These are phyloP conservation scores for Coregonus clupeaformis DNA, from an alignment of 2,113 vertebrate genomes.

Conservation along the genomic window DNA sequence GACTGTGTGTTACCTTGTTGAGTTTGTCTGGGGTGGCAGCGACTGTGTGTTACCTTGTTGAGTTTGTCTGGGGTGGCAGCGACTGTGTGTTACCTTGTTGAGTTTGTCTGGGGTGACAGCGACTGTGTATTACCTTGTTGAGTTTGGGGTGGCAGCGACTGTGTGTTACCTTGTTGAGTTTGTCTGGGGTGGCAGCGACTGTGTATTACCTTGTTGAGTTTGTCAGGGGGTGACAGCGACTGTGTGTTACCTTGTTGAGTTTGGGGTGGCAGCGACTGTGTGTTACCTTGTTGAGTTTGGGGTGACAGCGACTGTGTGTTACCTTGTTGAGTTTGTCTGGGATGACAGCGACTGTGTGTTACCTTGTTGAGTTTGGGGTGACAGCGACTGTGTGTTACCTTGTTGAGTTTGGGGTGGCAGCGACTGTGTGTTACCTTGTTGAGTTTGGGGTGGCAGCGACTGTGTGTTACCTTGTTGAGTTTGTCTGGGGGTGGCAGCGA, in stretches of 20 bases:
- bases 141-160: constrained; percentile 96
- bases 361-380: constrained; percentile 96
- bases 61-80: constrained; percentile 97
- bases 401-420: constrained; percentile 94
- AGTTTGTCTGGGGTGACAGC: constrained; percentile 97
- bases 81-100: constrained; percentile 92
- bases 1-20: constrained; percentile 92
- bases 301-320: constrained; percentile 87
- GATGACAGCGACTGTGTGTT: constrained; percentile 87
- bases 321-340: constrained; percentile 99
- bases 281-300: constrained; percentile 93
- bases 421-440: constrained; percentile 95
- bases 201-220: constrained; percentile 93
- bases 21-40: constrained; percentile 97
- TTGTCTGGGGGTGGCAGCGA: constrained; percentile 98
- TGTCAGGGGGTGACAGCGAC: constrained; percentile 97
- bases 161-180: constrained; percentile 93
- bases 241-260: constrained; percentile 92
- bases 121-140: constrained; percentile 92
- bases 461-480: constrained; percentile 92
- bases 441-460: constrained; percentile 95
- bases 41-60: constrained; percentile 92
- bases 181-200: constrained; percentile 97
- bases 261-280: constrained; percentile 96
- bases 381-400: constrained; percentile 94